Base-by-base conservation (phyloP, 2,888 invertebrate species). In the Microctonus hyperodae region DNA sequence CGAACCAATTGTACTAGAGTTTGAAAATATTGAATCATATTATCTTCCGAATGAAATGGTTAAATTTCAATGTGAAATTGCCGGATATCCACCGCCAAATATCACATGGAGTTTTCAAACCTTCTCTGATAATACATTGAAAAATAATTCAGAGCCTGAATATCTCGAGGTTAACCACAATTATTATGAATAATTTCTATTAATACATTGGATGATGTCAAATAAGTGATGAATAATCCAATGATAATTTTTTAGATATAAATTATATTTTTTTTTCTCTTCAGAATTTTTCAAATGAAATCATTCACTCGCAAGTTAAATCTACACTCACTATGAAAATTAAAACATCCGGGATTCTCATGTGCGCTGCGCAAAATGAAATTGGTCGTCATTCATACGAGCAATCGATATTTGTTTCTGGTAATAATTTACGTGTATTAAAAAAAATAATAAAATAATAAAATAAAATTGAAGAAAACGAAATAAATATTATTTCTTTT, bases 31-130 rank as follows among this genome's bases (percentile, higher is more conserved):
- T 74, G 79, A 73, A 0, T 16, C 67, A 2, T 87, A 85, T 69
- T 87, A 88, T 64, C 76, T 85, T 48, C 79, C 83, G 5, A 84
- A 86, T n/a, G 78, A 81, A 40, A 76, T 76, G 9, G 85, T 82
- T 0, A 78, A 77, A 28, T 77, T 90, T 4, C 75, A 78, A 13
- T 91, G 91, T 75, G 75, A 75, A 9, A 88, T 88, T 1, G 81
- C 83, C 16, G 88, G 88, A 1, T 87, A 86, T 80, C 91, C 91
- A 0, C 65, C 77, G n/a, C 88, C 91, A 0, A 75, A 81, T 0
- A 84, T 91, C 6, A 79, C 82, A 4, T 91, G 90, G 89, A 79
- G 72, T 9, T 88, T 86, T 70, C 79, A 83, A 81, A 65, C 78
- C 81, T 64, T n/a, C 16, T 22, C 11, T 16, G 20, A 33, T 10